Base-by-base conservation (phyloP, 2,797 vertebrate genomes). In the Anguilla marmorata region DNA sequence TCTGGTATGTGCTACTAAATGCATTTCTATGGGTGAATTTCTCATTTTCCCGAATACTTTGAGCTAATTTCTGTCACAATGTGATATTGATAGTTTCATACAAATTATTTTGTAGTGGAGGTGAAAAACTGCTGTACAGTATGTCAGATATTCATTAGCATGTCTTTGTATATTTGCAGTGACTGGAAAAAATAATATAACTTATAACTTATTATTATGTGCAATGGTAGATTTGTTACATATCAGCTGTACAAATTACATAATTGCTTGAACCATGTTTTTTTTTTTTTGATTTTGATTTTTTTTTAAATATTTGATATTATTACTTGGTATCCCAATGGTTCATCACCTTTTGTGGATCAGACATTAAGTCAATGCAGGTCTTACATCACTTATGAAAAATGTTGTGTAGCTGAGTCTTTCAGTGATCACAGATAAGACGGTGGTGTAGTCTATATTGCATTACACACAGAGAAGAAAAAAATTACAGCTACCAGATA, bases 361-460 rank as follows among this genome's bases (percentile, higher is more conserved):
- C 11, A 30, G n/a, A 72, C 12, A 33, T 27, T 33, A 33, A 30
- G 37, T 41, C 33, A 21, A 19, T 19, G 33, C 37, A 79, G 37
- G 37, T 79, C 33, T 79, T 79, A 14, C 16, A 79, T 79, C 74
- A 79, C 74, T 37, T 9, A 72, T 72, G 69, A 27, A 72, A 27
- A 72, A 33, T 72, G 33, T 14, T 76, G 27, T 76, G 72, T 30
- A 37, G 27, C 72, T 37, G 37, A 37, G 30, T 72, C 69, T 79
- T 41, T 79, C 37, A 45, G 74, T 41, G 74, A 79, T 85, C 16
- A 58, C 30, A 76, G 85, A 88, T 82, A 87, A 90, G 82, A 86
- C 69, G 3, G 45, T 84, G 50, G 30, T 66, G 19, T 63, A 45
- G 37, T 85, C 45, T 76, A n/a, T 66, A 72, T 3, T 83, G 45